Percentiles rank a stretch among this genome's conserved stretches.
phyloP scores from a whole-genome alignment of 2,797 vertebrate genomes.

The Podarcis siculus region DNA sequence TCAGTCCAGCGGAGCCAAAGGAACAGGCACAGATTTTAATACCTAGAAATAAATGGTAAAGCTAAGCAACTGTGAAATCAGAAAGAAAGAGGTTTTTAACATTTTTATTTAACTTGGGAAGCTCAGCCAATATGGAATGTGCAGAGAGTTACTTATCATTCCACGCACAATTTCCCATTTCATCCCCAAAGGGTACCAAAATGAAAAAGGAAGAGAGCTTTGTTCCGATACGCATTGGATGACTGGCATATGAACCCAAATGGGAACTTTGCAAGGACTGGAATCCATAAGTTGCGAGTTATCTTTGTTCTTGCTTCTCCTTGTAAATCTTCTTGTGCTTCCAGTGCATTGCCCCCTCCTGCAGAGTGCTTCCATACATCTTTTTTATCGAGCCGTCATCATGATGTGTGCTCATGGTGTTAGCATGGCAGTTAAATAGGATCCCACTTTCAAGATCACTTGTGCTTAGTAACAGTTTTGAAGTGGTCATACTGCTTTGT shows the following conservation, averaged over 20 bases:
- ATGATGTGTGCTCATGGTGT: no score
- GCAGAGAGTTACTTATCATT: neutral
- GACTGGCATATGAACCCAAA: slow-evolving; percentile 30
- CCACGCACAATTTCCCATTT: slow-evolving; percentile 15
- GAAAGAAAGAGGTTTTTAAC: neutral
- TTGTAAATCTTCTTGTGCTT: slow-evolving; percentile 44
- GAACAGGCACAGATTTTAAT: neutral
- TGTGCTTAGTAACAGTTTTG: no score
- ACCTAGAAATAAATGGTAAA: slow-evolving; percentile 42
- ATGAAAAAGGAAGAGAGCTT: slow-evolving; percentile 18
- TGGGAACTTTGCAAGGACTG: slow-evolving; percentile 57
- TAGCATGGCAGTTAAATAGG: no score
- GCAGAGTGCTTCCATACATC: neutral
- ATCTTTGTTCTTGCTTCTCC: neutral
- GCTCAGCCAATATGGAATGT: neutral
- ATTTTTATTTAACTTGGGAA: neutral
- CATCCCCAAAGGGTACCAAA: slow-evolving; percentile 48
- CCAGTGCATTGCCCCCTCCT: neutral
- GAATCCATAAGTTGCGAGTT: slow-evolving; percentile 62
- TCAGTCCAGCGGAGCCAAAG: neutral
- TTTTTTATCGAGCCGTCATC: no score
- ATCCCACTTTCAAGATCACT: no score
- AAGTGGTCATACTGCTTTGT: no score
- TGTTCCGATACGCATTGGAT: slow-evolving; percentile 28
- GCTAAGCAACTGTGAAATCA: slow-evolving; percentile 34